Base-by-base conservation (phyloP, 2,113 vertebrate species). In the Mystacornis crossleyi region DNA sequence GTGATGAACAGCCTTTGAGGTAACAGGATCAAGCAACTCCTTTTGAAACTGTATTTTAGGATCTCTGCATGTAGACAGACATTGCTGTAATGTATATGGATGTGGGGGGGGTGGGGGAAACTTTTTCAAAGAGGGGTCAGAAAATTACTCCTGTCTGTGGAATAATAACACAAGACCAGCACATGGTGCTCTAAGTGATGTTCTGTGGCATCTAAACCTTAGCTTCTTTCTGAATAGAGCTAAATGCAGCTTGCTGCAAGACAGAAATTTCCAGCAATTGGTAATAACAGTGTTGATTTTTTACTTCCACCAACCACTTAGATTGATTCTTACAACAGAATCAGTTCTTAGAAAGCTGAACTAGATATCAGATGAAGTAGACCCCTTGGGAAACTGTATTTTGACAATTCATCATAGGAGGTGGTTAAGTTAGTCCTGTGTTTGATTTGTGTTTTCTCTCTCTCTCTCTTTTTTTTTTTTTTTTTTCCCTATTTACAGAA, bases 171-270 rank as follows among this genome's bases (percentile, higher is more conserved):
- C 4, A 17, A 75, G 18, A 78, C 10, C 34, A 51, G 34, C 16
- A 51, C 6, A 21, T 8, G 15, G 14, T 14, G 9, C 18, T 47
- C 18, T 82, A 78, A 65, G 14, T 0, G 0, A 62, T 25, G 5
- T 2, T 82, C 18, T 73, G 29, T 47, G 29, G 6, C 16, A 45
- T 48, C 28, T 75, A 75, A 67, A 62, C n/a, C 48, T 62, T 29
- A 53, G 8, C 13, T 67, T 84, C 13, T 77, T 73, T 81, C 34
- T 38, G 19, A 75, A 55, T 20, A 81, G 78, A 50, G 18, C 18
- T 42, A 62, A 69, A 60, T 21, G 7, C 18, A 74, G 13, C 12
- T 91, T 60, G 25, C 16, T 45, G 7, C 25, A 86, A 66, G 64
- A 33, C 48, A 31, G 31, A 78, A 38, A 66, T 60, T 81, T 86